Conservation (phyloP, 2,113 vertebrate genomes). For the Dolichallabes microphthalmus region DNA sequence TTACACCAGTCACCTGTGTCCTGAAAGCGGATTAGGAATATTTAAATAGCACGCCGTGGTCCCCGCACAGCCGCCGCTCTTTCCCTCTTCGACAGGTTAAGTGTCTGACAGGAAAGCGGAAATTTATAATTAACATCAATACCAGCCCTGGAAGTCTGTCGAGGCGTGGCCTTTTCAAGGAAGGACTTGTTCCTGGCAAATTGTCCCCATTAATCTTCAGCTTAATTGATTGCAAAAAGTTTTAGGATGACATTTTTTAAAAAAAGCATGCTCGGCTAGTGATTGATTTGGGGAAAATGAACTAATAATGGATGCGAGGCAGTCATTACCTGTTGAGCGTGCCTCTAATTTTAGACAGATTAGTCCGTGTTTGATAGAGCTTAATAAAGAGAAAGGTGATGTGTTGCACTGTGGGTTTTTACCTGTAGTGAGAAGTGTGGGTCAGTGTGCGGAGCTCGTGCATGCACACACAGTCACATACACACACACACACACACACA, state of each 20-base stretch:
- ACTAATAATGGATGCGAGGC: slow-evolving; percentile 76
- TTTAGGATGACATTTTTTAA: slow-evolving; percentile 81
- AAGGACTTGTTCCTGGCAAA: slow-evolving; percentile 73
- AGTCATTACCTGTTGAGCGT: slow-evolving; percentile 71
- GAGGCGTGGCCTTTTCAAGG: slow-evolving; percentile 65
- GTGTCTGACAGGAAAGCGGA: slow-evolving; percentile 64
- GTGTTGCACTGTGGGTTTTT: slow-evolving; percentile 40
- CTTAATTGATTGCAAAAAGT: slow-evolving; percentile 82
- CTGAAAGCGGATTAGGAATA: slow-evolving; percentile 49
- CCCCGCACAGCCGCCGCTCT: slow-evolving; percentile 37
- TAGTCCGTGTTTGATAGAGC: slow-evolving; percentile 72
- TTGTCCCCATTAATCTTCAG: slow-evolving; percentile 80
- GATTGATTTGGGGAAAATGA: slow-evolving; percentile 76
- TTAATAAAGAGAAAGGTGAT: slow-evolving; percentile 67
- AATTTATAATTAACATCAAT: slow-evolving; percentile 68
- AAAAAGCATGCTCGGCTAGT: slow-evolving; percentile 67
- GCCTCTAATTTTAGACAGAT: slow-evolving; percentile 75
- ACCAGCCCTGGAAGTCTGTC: slow-evolving; percentile 62
- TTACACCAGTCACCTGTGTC: slow-evolving; percentile 54
- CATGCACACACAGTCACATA: background rate
- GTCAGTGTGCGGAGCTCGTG: no score
- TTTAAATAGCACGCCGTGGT: slow-evolving; percentile 44
- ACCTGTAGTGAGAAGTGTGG: slow-evolving; percentile 28
- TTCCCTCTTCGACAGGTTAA: slow-evolving; percentile 61
- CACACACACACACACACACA: slow-evolving; percentile 13